These are phyloP conservation scores for Laticauda colubrina DNA, from an alignment of 2,113 vertebrate species.

Conservation along the genomic window DNA sequence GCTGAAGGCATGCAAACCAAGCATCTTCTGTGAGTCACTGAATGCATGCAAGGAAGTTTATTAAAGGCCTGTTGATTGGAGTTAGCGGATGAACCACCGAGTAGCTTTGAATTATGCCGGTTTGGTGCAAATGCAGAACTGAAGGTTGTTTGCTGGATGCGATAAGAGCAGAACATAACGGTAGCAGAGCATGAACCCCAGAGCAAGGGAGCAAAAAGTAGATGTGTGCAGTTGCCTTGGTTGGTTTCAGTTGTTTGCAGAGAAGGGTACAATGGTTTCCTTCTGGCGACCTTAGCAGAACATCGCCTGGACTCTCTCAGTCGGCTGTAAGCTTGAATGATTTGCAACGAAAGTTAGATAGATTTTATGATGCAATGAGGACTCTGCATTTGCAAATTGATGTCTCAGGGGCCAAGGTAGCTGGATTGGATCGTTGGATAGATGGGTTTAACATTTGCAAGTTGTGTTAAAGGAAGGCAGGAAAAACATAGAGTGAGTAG, in stretches of 20 bases:
- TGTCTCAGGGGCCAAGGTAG: not conserved
- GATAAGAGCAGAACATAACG: not conserved
- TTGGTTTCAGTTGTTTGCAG: not conserved
- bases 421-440: not conserved
- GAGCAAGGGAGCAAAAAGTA: not conserved
- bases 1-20: not conserved
- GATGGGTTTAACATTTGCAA: not conserved
- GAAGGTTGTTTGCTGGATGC: not conserved
- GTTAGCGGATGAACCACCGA: rapidly evolving
- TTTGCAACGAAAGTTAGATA: not conserved
- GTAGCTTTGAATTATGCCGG: not conserved
- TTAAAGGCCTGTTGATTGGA: not conserved
- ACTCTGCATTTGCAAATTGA: not conserved
- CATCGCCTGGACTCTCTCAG: not conserved
- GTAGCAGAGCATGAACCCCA: not conserved
- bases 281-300: not conserved
- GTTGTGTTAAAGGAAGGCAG: not conserved
- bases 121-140: not conserved
- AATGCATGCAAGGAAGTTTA: not conserved
- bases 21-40: too few relatives aligned
- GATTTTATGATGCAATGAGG: not conserved
- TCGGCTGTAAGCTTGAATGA: not conserved
- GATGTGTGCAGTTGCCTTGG: not conserved
- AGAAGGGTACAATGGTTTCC: not conserved
- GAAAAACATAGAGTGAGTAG: not conserved